Conservation (phyloP, 2,797 vertebrate species). For the Pseudochromis fuscus region DNA sequence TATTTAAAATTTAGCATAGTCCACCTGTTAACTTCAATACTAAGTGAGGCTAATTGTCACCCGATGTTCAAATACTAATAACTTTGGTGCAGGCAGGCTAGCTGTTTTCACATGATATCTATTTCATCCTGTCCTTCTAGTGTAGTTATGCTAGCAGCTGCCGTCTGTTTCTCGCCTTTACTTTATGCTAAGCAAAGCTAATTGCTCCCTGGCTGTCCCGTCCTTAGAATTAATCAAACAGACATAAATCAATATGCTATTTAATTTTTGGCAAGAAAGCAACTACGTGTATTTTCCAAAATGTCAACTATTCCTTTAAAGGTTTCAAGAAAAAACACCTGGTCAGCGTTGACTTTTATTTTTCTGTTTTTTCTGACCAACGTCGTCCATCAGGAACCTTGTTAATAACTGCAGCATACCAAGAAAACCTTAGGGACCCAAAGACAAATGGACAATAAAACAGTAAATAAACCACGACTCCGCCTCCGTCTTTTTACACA, state of each 20-base stretch:
- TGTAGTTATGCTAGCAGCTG: background rate
- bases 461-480: conserved; percentile 36
- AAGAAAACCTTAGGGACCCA: conserved; percentile 48
- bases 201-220: background rate
- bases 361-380: conserved; percentile 58
- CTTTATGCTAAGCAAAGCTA: background rate
- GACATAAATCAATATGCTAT: background rate
- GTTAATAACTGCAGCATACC: conserved; percentile 46
- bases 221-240: background rate
- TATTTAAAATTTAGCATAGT: conserved; percentile 15
- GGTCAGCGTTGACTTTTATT: conserved; percentile 36
- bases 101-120: too few species aligned
- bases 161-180: background rate
- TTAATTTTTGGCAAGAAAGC: background rate
- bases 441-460: conserved; percentile 72
- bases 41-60: too few species aligned
- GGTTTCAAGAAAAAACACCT: conserved; percentile 12
- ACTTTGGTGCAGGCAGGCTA: too few species aligned
- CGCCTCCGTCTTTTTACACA: conserved; percentile 31
- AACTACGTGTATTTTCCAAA: background rate
- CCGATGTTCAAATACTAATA: too few species aligned
- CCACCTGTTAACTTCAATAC: too few species aligned
- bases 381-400: conserved; percentile 36
- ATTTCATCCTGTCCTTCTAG: too few species aligned
- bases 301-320: conserved; percentile 31